These are phyloP conservation scores for Stenotaenia linearis DNA, from an alignment of 2,888 invertebrate genomes.

Conservation along the genomic window DNA sequence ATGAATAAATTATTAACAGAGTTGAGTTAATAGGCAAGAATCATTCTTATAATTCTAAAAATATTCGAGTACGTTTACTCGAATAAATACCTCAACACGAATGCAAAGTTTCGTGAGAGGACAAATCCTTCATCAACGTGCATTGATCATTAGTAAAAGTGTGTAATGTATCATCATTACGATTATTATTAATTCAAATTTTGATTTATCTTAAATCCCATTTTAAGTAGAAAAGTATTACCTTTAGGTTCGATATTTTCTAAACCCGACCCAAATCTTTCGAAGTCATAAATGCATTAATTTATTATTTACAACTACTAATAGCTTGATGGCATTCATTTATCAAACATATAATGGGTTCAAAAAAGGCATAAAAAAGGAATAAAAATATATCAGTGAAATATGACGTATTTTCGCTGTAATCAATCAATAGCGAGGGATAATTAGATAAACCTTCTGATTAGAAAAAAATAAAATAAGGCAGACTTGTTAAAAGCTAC, in stretches of 20 bases:
- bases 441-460: not conserved
- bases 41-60: not conserved
- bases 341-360: not conserved
- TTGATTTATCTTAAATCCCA: not conserved
- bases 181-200: not conserved
- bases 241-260: not conserved
- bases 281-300: not conserved
- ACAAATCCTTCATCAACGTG: not conserved
- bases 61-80: not conserved
- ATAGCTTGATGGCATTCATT: not conserved
- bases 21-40: not conserved
- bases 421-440: not conserved
- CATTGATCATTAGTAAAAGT: not conserved
- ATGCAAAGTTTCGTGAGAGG: not conserved
- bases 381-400: not conserved
- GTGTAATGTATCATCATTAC: slow-evolving; percentile 2
- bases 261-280: not conserved
- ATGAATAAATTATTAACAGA: not conserved
- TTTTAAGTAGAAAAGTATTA: slow-evolving; percentile 9
- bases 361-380: not conserved
- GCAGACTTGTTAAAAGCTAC: not conserved
- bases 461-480: not conserved
- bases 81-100: not conserved
- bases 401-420: not conserved
- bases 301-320: not conserved